Evolutionary conservation across 2,113 vertebrate genomes (phyloP).

Genomic region (Muscicapa adusta): DNA sequence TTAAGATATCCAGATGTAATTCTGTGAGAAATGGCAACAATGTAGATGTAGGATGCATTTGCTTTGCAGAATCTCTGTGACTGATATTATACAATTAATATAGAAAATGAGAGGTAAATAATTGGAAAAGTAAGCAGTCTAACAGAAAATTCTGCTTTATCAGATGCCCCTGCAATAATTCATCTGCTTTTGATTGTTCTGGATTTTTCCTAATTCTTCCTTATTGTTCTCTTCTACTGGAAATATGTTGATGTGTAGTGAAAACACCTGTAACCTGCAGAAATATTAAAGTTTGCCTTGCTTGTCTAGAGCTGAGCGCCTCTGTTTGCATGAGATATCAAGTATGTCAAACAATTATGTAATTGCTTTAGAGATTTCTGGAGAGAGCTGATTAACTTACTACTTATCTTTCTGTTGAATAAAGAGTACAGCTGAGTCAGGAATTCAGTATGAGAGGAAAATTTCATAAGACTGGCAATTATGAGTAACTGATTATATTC

Average conservation of each 20-base stretch:
- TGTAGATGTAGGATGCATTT: not conserved
- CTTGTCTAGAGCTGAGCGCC: not conserved
- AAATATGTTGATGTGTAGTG: not conserved
- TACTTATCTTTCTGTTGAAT: not conserved
- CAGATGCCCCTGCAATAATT: not conserved
- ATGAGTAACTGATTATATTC: not conserved
- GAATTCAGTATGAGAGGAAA: not conserved
- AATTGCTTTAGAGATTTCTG: constrained; percentile 31
- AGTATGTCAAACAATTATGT: not conserved
- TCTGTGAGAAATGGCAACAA: not conserved
- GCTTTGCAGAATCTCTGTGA: not conserved
- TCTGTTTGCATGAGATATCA: not conserved
- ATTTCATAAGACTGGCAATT: not conserved
- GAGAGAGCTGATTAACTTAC: not conserved
- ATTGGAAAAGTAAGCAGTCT: not conserved
- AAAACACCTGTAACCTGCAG: not conserved
- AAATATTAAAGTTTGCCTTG: not conserved
- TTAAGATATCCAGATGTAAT: not conserved
- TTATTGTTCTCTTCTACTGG: not conserved
- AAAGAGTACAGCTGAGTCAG: constrained; percentile 24
- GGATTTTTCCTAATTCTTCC: not conserved
- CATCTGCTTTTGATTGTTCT: not conserved
- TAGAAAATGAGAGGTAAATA: not conserved
- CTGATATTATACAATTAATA: not conserved
- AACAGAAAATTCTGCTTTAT: not conserved